Evolutionary conservation across 2,113 vertebrate species (phyloP).

Genomic region (Centropristis striata): DNA sequence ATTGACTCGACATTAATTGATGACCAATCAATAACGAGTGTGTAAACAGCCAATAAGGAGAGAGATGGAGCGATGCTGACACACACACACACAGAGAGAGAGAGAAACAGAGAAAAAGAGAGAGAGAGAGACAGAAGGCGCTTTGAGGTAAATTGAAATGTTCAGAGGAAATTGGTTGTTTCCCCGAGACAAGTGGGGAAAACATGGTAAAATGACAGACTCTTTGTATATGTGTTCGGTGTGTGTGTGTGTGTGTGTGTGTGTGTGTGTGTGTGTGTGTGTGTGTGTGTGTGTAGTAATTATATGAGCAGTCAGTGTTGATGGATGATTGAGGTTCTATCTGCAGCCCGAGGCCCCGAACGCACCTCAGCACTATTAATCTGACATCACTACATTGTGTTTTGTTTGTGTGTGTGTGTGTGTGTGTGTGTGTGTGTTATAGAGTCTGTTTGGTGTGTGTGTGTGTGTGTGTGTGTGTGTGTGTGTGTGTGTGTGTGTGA

Average conservation of each 20-base stretch:
- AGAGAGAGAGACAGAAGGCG: neutral
- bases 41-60: too few species aligned
- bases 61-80: neutral
- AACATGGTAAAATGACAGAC: conserved; percentile 44
- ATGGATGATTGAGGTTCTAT: conserved; percentile 71
- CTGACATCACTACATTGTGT: conserved; percentile 36
- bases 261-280: conserved; percentile 31
- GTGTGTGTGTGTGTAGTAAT: conserved; percentile 65
- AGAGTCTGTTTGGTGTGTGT: neutral
- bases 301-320: conserved; percentile 69
- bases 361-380: conserved; percentile 52
- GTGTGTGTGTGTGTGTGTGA: neutral
- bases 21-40: too few species aligned
- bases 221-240: too few species aligned
- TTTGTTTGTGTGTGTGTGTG: neutral
- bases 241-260: conserved; percentile 12
- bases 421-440: conserved; percentile 3
- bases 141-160: conserved; percentile 58
- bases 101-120: neutral
- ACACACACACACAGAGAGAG: neutral
- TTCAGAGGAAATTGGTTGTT: conserved; percentile 68
- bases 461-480: neutral
- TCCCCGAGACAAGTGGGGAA: conserved; percentile 59
- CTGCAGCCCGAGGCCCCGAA: conserved; percentile 55
- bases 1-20: too few species aligned